Conservation (phyloP, 2,797 vertebrate genomes). For the Xenentodon cancila region DNA sequence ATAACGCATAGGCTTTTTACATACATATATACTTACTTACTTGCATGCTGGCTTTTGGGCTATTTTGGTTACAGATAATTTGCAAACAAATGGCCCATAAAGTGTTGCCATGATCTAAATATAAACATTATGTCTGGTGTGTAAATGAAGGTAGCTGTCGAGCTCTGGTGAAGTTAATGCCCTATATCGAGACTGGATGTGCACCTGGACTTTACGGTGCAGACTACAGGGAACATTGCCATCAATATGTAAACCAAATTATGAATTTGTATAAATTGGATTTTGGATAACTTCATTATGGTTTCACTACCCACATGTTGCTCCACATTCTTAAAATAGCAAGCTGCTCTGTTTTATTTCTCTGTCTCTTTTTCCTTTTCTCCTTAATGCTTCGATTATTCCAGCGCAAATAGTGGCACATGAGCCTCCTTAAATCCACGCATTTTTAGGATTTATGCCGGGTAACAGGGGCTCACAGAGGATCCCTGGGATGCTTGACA, state of each 20-base stretch:
- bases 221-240: not conserved
- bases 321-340: slow-evolving; percentile 41
- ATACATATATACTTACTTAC: too few species aligned
- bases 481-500: slow-evolving; percentile 78
- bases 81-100: too few species aligned
- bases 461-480: slow-evolving; percentile 30
- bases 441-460: slow-evolving; percentile 33
- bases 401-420: slow-evolving; percentile 3
- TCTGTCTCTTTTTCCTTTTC: not conserved
- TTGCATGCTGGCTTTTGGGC: too few species aligned
- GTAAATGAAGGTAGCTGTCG: too few species aligned
- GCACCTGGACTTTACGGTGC: not conserved
- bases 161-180: too few species aligned
- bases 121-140: too few species aligned
- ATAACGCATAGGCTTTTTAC: too few species aligned
- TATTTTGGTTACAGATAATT: too few species aligned
- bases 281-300: slow-evolving; percentile 8
- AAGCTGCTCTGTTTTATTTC: slow-evolving; percentile 10
- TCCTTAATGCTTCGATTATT: slow-evolving; percentile 25
- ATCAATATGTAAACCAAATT: slow-evolving; percentile 3
- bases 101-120: too few species aligned
- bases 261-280: slow-evolving; percentile 8
- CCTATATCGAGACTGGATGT: too few species aligned
- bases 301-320: slow-evolving; percentile 1
- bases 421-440: slow-evolving; percentile 32